A percentile compares a stretch with the other conserved stretches of the same genome.
These are phyloP conservation scores for Meiosimyza decipiens DNA, from an alignment of 2,888 invertebrate genomes.

Conservation along the genomic window DNA sequence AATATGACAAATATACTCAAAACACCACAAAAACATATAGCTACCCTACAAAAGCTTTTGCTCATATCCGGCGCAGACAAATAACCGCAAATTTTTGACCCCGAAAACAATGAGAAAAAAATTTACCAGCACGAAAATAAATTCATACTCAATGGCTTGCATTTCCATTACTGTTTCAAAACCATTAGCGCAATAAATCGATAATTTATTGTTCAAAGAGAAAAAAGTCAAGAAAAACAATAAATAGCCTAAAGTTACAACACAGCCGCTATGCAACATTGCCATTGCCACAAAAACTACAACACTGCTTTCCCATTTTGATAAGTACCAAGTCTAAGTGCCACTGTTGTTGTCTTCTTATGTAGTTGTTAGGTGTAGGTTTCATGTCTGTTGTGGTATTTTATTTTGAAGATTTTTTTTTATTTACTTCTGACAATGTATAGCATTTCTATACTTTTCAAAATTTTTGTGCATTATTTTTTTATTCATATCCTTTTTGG, in stretches of 20 bases:
- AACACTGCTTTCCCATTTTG: not conserved
- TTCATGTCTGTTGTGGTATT: no score
- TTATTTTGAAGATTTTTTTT: no score
- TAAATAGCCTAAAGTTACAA: no score
- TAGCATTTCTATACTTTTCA: no score
- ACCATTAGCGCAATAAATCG: conserved; percentile 22
- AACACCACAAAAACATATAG: not conserved
- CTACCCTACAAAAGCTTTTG: conserved; percentile 5
- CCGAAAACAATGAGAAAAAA: conserved; percentile 26
- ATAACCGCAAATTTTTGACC: conserved; percentile 27
- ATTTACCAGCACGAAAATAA: not conserved
- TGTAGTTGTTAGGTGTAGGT: no score
- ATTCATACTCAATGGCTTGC: not conserved
- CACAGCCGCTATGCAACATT: not conserved
- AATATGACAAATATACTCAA: no score
- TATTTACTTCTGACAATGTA: no score
- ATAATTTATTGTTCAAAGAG: not conserved
- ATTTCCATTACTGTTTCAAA: not conserved
- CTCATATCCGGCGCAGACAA: conserved; percentile 33
- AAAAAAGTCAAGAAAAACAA: not conserved
- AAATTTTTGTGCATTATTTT: no score
- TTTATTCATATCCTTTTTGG: no score
- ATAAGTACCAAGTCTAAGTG: not conserved
- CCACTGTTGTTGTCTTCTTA: no score
- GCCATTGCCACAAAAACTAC: not conserved